Percentiles rank a stretch among this genome's conserved stretches.
These are phyloP conservation scores for Rhorus exstirpatorius DNA, from an alignment of 2,888 invertebrate genomes.

Conservation along the genomic window DNA sequence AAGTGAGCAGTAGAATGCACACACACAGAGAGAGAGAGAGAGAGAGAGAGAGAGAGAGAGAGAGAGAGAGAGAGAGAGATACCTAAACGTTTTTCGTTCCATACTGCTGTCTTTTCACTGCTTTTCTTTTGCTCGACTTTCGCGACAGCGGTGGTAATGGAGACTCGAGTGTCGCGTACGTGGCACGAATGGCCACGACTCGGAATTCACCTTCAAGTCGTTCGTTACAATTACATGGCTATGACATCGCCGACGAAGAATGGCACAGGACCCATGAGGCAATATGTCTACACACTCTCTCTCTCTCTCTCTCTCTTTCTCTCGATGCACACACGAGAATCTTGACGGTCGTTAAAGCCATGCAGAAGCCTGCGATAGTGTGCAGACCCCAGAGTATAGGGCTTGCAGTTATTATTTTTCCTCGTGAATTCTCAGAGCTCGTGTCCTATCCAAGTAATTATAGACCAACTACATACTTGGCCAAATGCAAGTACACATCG, in stretches of 20 bases:
- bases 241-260: constrained; percentile 45
- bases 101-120: constrained; percentile 21
- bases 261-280: constrained; percentile 51
- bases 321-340: constrained; percentile 38
- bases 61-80: constrained; percentile 14
- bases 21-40: no score
- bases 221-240: constrained; percentile 65
- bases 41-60: no score
- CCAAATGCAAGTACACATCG: neutral
- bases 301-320: neutral
- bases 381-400: constrained; percentile 11
- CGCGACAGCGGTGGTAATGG: constrained; percentile 23
- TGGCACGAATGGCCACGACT: constrained; percentile 60
- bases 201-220: constrained; percentile 63
- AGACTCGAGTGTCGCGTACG: constrained; percentile 60
- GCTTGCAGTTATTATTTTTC: constrained; percentile 69
- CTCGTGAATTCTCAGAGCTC: constrained; percentile 47
- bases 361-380: constrained; percentile 21
- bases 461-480: constrained; percentile 3
- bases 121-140: constrained; percentile 59
- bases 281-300: constrained; percentile 1
- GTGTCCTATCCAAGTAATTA: constrained; percentile 20
- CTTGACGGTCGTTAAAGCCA: constrained; percentile 61
- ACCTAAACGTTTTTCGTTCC: constrained; percentile 16
- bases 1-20: no score